Percentiles rank a stretch among this genome's conserved stretches.
Conservation (phyloP, 2,797 vertebrate genomes). For the Diplodus puntazzo region DNA sequence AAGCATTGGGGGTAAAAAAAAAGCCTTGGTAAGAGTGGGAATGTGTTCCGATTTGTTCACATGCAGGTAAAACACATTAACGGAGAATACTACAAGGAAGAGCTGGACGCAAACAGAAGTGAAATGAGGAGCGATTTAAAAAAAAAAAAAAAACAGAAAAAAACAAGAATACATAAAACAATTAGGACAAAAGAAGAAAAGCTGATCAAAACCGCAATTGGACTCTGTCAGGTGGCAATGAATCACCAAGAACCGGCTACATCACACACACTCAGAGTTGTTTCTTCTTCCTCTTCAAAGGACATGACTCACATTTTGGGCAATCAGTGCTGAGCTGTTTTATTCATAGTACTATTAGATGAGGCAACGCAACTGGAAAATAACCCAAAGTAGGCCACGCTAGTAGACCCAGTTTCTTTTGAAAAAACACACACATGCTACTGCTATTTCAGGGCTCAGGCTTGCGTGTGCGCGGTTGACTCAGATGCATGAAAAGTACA, state of each 20-base stretch:
- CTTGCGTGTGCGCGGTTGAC: conserved; percentile 44
- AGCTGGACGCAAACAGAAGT: not conserved
- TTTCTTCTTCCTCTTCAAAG: conserved; percentile 1
- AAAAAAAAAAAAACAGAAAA: conserved; percentile 8
- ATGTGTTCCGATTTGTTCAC: conserved; percentile 55
- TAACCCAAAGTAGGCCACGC: conserved; percentile 54
- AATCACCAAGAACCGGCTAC: conserved; percentile 8
- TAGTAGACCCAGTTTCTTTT: conserved; percentile 60
- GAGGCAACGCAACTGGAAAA: conserved; percentile 36
- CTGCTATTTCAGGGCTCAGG: conserved; percentile 63
- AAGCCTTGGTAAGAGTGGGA: conserved; percentile 58
- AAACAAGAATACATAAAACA: conserved; percentile 21
- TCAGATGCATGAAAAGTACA: conserved; percentile 50
- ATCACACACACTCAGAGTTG: not conserved
- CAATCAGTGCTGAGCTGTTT: conserved; percentile 25
- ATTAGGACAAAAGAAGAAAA: not conserved
- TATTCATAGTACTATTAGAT: conserved; percentile 36
- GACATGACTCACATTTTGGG: conserved; percentile 3
- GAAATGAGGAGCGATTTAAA: too few relatives aligned
- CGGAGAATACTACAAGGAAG: conserved; percentile 20
- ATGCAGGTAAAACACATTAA: conserved; percentile 50
- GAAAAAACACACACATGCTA: conserved; percentile 20
- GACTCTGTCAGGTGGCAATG: conserved; percentile 10
- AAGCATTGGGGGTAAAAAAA: conserved; percentile 33
- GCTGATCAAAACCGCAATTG: conserved; percentile 1